Percentiles rank a stretch among this genome's conserved stretches.
phyloP scores from a whole-genome alignment of 2,113 vertebrate genomes.

The Alethe castanea region DNA sequence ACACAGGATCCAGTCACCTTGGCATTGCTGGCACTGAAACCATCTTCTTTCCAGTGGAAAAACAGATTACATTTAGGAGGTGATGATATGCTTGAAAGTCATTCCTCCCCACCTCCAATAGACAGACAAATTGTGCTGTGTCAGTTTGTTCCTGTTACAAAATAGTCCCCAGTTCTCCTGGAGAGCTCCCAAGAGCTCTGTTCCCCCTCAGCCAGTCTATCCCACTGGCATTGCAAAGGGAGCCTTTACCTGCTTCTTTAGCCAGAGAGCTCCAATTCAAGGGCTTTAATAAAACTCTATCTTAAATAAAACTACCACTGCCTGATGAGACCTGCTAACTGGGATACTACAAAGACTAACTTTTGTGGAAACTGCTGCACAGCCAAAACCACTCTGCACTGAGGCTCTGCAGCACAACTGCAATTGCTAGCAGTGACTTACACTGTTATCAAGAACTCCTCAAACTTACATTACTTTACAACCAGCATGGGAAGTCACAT shows the following conservation, averaged over 20 bases:
- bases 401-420: not conserved
- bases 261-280: not conserved
- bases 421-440: not conserved
- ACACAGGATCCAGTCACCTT: not conserved
- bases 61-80: not conserved
- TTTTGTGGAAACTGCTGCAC: not conserved
- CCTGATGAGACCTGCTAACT: not conserved
- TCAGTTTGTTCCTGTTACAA: not conserved
- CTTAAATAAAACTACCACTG: not conserved
- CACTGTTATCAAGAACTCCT: not conserved
- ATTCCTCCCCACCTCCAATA: not conserved
- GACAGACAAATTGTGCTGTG: not conserved
- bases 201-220: not conserved
- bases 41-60: not conserved
- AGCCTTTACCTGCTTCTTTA: not conserved
- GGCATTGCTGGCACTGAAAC: not conserved
- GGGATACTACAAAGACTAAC: not conserved
- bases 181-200: not conserved
- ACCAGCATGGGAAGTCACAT: not conserved
- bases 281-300: not conserved
- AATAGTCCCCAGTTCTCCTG: not conserved
- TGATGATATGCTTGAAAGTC: not conserved
- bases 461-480: not conserved
- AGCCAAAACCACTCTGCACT: not conserved
- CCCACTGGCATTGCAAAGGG: not conserved